Evolutionary conservation across 2,888 invertebrate genomes (phyloP).

Genomic region (Nomada lathburiana): DNA sequence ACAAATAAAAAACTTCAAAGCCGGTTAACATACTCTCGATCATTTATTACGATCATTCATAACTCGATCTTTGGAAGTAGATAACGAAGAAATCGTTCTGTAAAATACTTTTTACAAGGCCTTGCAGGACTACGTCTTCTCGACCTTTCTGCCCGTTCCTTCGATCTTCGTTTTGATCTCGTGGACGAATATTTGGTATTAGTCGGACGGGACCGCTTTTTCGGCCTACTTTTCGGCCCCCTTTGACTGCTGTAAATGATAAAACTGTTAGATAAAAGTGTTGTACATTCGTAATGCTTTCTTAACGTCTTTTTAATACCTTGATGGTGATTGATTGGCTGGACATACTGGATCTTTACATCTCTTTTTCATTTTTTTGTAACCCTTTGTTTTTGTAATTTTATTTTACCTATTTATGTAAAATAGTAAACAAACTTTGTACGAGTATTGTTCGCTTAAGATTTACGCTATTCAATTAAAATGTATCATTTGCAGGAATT

Average conservation of each 20-base stretch:
- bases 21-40: not conserved
- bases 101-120: slow-evolving; percentile 52
- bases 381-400: not conserved
- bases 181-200: not conserved
- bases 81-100: not conserved
- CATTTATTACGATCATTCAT: not conserved
- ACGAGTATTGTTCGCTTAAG: not conserved
- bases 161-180: slow-evolving; percentile 21
- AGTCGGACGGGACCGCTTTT: not conserved
- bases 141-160: not conserved
- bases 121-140: not conserved
- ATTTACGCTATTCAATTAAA: too few species aligned
- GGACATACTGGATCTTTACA: slow-evolving; percentile 57
- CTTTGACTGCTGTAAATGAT: not conserved
- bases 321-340: slow-evolving; percentile 21
- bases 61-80: not conserved
- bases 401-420: not conserved
- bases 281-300: too few species aligned
- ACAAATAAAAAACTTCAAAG: not conserved
- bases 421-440: not conserved
- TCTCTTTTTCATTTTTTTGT: slow-evolving; percentile 53
- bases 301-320: slow-evolving; percentile 26
- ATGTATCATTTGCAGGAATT: not conserved
- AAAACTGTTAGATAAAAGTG: not conserved
- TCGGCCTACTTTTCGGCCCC: not conserved